These are phyloP conservation scores for Ectobius pallidus DNA, from an alignment of 2,888 invertebrate genomes.

Conservation along the genomic window DNA sequence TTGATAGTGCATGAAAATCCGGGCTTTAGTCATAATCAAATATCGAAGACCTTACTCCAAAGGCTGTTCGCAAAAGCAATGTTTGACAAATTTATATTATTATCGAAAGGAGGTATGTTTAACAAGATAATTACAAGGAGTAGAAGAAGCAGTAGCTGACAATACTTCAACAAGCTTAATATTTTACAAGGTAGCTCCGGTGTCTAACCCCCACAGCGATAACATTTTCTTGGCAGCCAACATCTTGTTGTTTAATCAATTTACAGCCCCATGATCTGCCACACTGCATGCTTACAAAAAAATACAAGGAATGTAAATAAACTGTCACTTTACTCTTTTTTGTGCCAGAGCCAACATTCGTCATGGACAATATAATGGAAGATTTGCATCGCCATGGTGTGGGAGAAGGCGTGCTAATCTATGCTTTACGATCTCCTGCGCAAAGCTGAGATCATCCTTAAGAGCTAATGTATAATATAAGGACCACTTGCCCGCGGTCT, in stretches of 20 bases:
- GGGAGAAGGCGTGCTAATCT: not conserved
- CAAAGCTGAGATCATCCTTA: not conserved
- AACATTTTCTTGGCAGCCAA: not conserved
- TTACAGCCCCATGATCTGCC: not conserved
- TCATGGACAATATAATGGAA: not conserved
- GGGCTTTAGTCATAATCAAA: no score
- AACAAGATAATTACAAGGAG: no score
- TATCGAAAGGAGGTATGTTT: no score
- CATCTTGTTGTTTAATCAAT: not conserved
- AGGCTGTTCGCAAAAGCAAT: no score
- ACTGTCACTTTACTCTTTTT: not conserved
- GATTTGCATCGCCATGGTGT: not conserved
- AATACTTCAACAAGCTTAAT: no score
- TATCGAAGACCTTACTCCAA: no score
- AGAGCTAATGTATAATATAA: not conserved
- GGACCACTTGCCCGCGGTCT: constrained; percentile 8
- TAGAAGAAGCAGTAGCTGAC: no score
- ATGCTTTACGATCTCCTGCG: not conserved
- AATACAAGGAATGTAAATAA: not conserved
- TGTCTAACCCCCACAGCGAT: no score
- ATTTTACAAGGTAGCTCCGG: no score
- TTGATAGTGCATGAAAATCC: no score
- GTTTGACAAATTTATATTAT: no score
- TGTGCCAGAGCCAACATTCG: not conserved
- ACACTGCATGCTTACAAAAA: not conserved